These are phyloP conservation scores for Drosophila lutescens DNA, from an alignment of 2,888 invertebrate genomes.

Conservation along the genomic window DNA sequence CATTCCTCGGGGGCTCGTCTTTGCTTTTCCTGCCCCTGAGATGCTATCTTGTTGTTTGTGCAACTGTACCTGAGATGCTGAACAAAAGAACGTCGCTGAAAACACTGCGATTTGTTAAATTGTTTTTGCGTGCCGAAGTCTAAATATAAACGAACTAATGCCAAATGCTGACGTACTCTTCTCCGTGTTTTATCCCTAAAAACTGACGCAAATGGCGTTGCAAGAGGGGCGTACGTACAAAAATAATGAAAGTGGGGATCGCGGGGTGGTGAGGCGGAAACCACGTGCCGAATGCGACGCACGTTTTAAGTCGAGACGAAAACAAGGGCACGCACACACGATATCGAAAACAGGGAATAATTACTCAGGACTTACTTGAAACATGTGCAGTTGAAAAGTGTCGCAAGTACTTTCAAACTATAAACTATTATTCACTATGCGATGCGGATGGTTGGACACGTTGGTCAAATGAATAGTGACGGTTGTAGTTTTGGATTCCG, in stretches of 20 bases:
- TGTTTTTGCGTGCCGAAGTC: slow-evolving; percentile 47
- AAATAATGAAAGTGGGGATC: slow-evolving; percentile 4
- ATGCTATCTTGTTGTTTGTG: slow-evolving; percentile 45
- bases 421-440: slow-evolving; percentile 41
- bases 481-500: slow-evolving; percentile 13
- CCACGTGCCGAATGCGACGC: slow-evolving; percentile 63
- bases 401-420: slow-evolving; percentile 48
- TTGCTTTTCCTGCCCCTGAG: slow-evolving; percentile 14
- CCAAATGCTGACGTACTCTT: slow-evolving; percentile 65
- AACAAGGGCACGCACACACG: slow-evolving; percentile 26
- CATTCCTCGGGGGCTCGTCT: slow-evolving; percentile 59
- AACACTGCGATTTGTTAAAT: slow-evolving; percentile 63
- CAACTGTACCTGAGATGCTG: slow-evolving; percentile 68
- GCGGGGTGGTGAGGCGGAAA: slow-evolving; percentile 27
- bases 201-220: slow-evolving; percentile 72
- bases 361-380: slow-evolving; percentile 62
- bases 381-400: slow-evolving; percentile 62
- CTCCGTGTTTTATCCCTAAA: slow-evolving; percentile 44
- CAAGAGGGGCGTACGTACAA: slow-evolving; percentile 29
- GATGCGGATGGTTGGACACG: slow-evolving; percentile 3
- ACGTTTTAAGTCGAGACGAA: slow-evolving; percentile 43
- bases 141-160: slow-evolving; percentile 70
- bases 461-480: slow-evolving; percentile 7
- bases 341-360: neutral
- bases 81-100: slow-evolving; percentile 27